Evolutionary conservation across 2,888 invertebrate species (phyloP), one percentile per base, ranked within the genome.

Genomic region (Hypena proboscidalis): DNA sequence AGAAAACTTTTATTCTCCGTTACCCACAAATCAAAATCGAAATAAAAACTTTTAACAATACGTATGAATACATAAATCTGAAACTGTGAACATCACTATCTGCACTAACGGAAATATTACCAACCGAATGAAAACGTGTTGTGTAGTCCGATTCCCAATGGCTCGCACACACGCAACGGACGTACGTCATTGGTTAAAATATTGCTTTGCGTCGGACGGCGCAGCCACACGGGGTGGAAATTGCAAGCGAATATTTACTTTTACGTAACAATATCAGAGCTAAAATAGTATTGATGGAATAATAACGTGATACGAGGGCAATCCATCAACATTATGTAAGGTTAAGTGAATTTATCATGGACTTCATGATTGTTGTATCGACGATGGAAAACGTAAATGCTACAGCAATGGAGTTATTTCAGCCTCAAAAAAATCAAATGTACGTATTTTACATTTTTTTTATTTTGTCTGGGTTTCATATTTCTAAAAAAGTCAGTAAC

Each of bases 301-400:
- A 36, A 45, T 58, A 46, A 48, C 42, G 34, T 40, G 51, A 45
- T 45, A 58, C 58, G 58, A 46, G 50, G 44, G 43, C 60, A 64
- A 49, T 57, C 65, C 65, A 62, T 62, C 65, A 54, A 48, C 34
- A 32, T 41, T 51, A 64, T 60, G 27, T 64, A 58, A 31, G 10
- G 7, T 10, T 25, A 26, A 35, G n/a, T n/a, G n/a, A n/a, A n/a
- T n/a, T n/a, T n/a, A n/a, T n/a, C n/a, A n/a, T n/a, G n/a, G n/a
- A n/a, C n/a, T n/a, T n/a, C n/a, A n/a, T n/a, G n/a, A n/a, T n/a
- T n/a, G n/a, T n/a, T n/a, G n/a, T n/a, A n/a, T n/a, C n/a, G n/a
- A n/a, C n/a, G n/a, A n/a, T n/a, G n/a, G n/a, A n/a, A n/a, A n/a
- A n/a, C n/a, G n/a, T n/a, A n/a, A n/a, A n/a, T n/a, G n/a, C n/a